Base-by-base conservation (phyloP, 2,797 vertebrate genomes). In the Gallinago solitaria region DNA sequence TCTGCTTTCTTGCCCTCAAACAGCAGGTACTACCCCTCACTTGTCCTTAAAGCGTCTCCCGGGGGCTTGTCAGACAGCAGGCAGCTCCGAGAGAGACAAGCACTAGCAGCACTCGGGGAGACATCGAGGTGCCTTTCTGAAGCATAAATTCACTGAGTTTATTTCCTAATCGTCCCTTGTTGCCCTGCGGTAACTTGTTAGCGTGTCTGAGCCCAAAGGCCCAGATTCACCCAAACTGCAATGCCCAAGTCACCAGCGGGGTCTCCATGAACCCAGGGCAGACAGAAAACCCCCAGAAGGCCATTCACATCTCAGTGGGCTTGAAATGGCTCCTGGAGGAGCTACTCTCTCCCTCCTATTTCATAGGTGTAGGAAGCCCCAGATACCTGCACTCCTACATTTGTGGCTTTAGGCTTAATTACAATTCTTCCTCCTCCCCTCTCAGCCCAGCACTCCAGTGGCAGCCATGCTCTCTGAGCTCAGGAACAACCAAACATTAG, bases 171-270 rank as follows among this genome's bases (percentile, higher is more conserved):
- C 69, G n/a, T 56, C 63, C 43, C 65, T 14, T 45, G 39, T 19
- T 79, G 28, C 56, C 23, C 39, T 35, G 32, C 24, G 83, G 59
- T 69, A 69, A 63, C 20, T 71, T 56, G 6, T 33, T 61, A 74
- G 28, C 0, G 1, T 67, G n/a, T 41, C 39, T 70, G 63, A 73
- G 43, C 23, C 50, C 25, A 43, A 50, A 83, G 57, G 14, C 14
- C 43, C 53, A 51, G n/a, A 51, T 67, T 93, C 18, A 70, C 13
- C 37, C 30, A 30, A 70, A 51, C 12, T 21, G 57, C 2, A 1
- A 45, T 45, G 35, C 41, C 13, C 0, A 0, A 61, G 33, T 45
- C 65, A 65, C 45, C 18, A 30, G 20, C 1, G 3, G 63, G 19
- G 15, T 57, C 25, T 48, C 47, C 20, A 5, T 13, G 43, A 27